Evolutionary conservation across 2,113 vertebrate genomes (phyloP), one percentile per base, ranked within the genome.

Genomic region (Miniopterus natalensis): DNA sequence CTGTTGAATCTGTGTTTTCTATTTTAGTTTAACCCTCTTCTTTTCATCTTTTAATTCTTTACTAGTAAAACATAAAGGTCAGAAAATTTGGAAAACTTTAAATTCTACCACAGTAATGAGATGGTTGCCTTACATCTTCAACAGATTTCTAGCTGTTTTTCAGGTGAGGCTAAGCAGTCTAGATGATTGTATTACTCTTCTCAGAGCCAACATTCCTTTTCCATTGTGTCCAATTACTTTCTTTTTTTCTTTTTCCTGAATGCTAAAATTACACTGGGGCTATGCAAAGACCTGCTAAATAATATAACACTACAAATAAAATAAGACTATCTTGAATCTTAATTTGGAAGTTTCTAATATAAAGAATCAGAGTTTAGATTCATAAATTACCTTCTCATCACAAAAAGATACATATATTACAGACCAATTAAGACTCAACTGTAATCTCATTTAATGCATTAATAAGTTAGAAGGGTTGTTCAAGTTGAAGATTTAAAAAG

Each of bases 71-170:
- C 11, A 29, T n/a, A 84, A 75, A 84, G 12, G 21, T 84, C 8
- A 31, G 63, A 71, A 88, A 25, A 71, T 40, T 71, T 89, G 36
- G 31, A 53, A 71, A 92, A 92, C 51, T 51, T 84, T 71, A 88
- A 70, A 65, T 73, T 89, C 61, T 31, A 63, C 31, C 18, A 73
- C 25, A 9, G 1, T 71, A 80, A 61, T 23, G 11, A 61, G 27
- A 84, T 10, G 2, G 11, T 27, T 45, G 27, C 6, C 51, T 77
- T 25, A 57, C 14, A 70, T 49, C n/a, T 49, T 73, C 47, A 49
- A 9, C 49, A 40, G 17, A 65, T 14, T 42, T 45, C 31, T 15
- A 63, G 9, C 25, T 18, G 29, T 63, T 74, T 66, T 66, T 78
- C 61, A 71, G 59, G 17, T 27, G 5, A 63, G 20, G 5, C 14